Evolutionary conservation across 2,797 vertebrate species (phyloP), one percentile per base, ranked within the genome.

Genomic region (Lerista edwardsae): DNA sequence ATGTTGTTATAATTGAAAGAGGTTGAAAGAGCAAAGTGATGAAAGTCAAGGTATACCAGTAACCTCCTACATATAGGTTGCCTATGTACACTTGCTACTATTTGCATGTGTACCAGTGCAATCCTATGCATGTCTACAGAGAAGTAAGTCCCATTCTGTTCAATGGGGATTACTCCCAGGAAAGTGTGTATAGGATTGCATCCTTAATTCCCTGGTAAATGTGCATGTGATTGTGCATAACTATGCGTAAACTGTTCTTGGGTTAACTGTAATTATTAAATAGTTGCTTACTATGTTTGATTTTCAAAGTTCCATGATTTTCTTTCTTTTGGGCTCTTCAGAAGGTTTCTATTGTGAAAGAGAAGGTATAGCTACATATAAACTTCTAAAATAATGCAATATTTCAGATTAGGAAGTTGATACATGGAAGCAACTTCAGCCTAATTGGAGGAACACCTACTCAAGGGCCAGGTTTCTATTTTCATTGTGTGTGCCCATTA

Each of bases 391-490:
- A 77, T 76, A 79, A 75, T 15, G 0, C 7, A 27, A 15, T 0
- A 25, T 67, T 72, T 71, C 39, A 47, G 34, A 75, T 73, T 31
- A 72, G 71, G 47, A 84, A 79, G 17, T 51, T 71, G 74, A 3
- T 57, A 27, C 0, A 23, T 23, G 0, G 12, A 83, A 79, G 75
- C 84, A 85, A 87, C 27, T 47, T 79, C 29, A 68, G 8, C 14
- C 14, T 27, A 61, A 44, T 27, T 78, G 75, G 64, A 83, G 71
- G 61, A 87, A 87, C 73, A 71, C 39, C n/a, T 34, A n/a, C 12
- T 29, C 10, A 23, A 21, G 36, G 11, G 57, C 68, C 77, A 34
- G 75, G 69, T 86, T 75, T 84, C 84, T 86, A 51, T 71, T 0
- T 0, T 0, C 2, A 44, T 80, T 64, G 75, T 75, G 82, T 75